Conservation (phyloP, 2,888 invertebrate species). For the Yponomeuta sedellus region DNA sequence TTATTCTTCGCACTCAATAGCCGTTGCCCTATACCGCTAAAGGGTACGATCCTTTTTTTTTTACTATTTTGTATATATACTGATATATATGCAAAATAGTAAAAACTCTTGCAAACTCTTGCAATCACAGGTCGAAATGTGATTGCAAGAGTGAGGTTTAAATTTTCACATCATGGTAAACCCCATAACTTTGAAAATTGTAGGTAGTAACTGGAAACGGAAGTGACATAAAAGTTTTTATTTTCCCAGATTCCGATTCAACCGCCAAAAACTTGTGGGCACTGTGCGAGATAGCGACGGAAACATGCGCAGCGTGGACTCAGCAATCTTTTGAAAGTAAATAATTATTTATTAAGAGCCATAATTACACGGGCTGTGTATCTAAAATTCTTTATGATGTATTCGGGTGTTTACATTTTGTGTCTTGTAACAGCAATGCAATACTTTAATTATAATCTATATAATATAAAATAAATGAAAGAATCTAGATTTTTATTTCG, state of each 20-base stretch:
- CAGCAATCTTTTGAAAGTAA: conserved; percentile 53
- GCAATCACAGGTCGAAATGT: no score
- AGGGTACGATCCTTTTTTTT: no score
- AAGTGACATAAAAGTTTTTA: not conserved
- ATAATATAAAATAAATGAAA: not conserved
- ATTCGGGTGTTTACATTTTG: not conserved
- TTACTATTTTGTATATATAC: no score
- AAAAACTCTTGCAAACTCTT: no score
- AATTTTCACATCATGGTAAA: not conserved
- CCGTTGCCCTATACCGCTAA: no score
- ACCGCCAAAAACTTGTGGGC: conserved; percentile 83
- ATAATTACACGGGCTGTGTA: not conserved
- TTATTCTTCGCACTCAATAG: not conserved
- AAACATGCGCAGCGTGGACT: conserved; percentile 89
- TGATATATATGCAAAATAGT: no score
- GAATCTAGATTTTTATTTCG: not conserved
- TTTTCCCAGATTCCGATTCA: conserved; percentile 80
- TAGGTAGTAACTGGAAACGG: not conserved
- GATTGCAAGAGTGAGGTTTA: no score
- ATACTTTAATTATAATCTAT: not conserved
- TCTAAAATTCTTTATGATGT: not conserved
- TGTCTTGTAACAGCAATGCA: not conserved
- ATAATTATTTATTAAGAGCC: conserved; percentile 20
- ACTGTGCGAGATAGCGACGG: conserved; percentile 88
- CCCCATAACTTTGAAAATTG: not conserved